These are phyloP conservation scores for Cephalopachus bancanus DNA, from an alignment of 2,797 vertebrate genomes.

Conservation along the genomic window DNA sequence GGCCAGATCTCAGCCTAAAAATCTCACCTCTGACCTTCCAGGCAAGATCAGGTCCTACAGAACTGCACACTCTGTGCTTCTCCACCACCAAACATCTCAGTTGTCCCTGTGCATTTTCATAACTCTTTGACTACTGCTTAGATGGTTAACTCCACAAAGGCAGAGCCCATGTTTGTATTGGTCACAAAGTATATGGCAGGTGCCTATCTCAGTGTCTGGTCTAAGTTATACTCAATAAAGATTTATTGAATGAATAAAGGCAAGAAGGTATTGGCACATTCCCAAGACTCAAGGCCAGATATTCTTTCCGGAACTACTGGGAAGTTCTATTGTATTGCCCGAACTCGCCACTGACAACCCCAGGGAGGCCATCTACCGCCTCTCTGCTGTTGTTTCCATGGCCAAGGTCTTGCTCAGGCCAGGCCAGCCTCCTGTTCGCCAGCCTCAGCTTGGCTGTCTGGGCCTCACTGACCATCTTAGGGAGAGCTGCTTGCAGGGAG, in stretches of 20 bases:
- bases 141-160: not conserved
- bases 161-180: not conserved
- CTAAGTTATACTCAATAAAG: not conserved
- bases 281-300: not conserved
- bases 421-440: too few relatives aligned
- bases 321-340: not conserved
- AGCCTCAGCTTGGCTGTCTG: not conserved
- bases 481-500: not conserved
- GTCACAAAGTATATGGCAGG: not conserved
- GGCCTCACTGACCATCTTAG: not conserved
- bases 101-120: not conserved
- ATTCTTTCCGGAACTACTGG: not conserved
- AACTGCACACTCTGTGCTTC: not conserved
- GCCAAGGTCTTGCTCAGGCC: not conserved
- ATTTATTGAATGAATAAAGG: not conserved
- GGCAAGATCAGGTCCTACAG: not conserved
- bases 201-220: not conserved
- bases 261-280: not conserved
- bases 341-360: not conserved
- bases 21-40: not conserved
- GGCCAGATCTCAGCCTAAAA: not conserved
- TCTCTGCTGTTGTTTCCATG: rapidly evolving
- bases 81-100: not conserved
- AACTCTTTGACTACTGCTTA: not conserved
- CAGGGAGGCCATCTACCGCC: rapidly evolving